Base-by-base conservation (phyloP, 2,113 vertebrate genomes). In the Planiliza haematocheilus region DNA sequence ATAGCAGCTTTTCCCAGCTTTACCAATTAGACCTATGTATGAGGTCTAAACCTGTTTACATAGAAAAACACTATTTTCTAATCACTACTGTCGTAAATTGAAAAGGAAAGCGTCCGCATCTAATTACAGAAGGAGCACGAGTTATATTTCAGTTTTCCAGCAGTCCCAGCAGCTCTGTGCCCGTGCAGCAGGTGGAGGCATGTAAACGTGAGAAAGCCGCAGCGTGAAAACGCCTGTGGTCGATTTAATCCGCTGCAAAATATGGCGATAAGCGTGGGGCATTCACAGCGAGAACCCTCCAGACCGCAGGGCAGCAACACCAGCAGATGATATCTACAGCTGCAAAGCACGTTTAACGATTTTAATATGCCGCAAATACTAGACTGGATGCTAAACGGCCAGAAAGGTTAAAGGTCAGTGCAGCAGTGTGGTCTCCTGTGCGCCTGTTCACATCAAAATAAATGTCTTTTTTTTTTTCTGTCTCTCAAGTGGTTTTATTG, bases 121-220 rank as follows among this genome's bases (percentile, higher is more conserved):
- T 30, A 30, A 30, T 30, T 3, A 30, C 48, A 65, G 48, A 38
- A 24, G 18, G 36, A 50, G n/a, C n/a, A n/a, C n/a, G n/a, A 30
- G 24, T 30, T 30, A 30, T 30, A 30, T 30, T 3, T 30, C 24
- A 30, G 24, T 30, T 30, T 30, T 30, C 5, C 5, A 30, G 5
- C 5, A n/a, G 52, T 9, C 6, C 7, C 2, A 1, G 18, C 37
- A 21, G 18, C 36, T 38, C 34, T 12, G n/a, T 21, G 60, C 10
- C 34, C 2, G 30, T 10, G 43, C 48, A 8, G 66, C 81, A 84
- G 82, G 77, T 80, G 77, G 43, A 58, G 45, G 7, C 76, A 95
- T 94, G 94, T 88, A 91, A 94, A 93, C 90, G 90, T 94, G 93
- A 94, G 94, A 92, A 91, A 91, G 93, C 92, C 91, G 7, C 70